Conservation (phyloP, 2,888 invertebrate species). For the Tinea trinotella region DNA sequence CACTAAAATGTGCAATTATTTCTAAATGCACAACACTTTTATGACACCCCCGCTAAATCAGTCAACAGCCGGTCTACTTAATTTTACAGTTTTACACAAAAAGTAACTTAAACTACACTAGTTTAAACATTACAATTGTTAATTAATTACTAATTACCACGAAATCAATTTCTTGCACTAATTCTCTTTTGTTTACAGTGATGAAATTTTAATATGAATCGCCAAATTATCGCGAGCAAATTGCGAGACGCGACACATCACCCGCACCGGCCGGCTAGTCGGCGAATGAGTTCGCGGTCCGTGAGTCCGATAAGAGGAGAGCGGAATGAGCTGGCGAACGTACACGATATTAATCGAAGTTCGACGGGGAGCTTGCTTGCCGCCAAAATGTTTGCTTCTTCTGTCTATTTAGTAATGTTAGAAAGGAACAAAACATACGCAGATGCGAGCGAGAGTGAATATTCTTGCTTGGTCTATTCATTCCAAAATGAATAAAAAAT, state of each 20-base stretch:
- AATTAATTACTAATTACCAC: neutral
- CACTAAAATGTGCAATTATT: neutral
- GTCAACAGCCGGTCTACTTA: constrained; percentile 47
- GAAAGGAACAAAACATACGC: constrained; percentile 10
- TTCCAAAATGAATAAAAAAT: constrained; percentile 7
- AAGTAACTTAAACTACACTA: neutral
- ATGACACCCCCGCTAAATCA: constrained; percentile 44
- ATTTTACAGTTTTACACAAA: constrained; percentile 28
- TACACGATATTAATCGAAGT: constrained; percentile 1
- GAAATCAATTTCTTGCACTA: neutral
- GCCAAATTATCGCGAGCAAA: constrained; percentile 2
- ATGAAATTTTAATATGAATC: constrained; percentile 10
- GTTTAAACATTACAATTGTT: neutral
- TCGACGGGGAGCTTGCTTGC: constrained; percentile 7
- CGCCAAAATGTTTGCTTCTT: constrained; percentile 12
- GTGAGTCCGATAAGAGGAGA: too few relatives aligned
- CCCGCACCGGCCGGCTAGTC: constrained; percentile 14
- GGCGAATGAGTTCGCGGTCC: too few relatives aligned
- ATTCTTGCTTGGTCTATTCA: constrained; percentile 9
- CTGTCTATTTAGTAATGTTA: neutral
- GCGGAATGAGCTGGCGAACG: neutral
- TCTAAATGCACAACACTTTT: constrained; percentile 26
- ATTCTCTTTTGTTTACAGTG: constrained; percentile 9
- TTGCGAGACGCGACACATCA: neutral
- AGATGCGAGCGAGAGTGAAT: neutral